Percentiles rank a stretch among this genome's conserved stretches.
Conservation (phyloP, 2,113 vertebrate genomes). For the Xiphorhynchus elegans region DNA sequence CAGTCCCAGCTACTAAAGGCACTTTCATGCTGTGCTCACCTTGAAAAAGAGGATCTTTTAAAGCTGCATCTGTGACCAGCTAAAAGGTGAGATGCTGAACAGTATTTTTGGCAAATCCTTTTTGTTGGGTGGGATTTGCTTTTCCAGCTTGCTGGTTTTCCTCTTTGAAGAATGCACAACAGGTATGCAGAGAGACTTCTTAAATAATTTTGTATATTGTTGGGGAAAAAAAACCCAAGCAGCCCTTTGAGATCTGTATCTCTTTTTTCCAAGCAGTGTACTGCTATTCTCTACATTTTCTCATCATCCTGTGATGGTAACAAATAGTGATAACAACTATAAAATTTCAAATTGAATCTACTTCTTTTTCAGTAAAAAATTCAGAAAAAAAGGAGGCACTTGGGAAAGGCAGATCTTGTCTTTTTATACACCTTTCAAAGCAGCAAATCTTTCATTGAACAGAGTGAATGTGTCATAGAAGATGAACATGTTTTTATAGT, state of each 20-base stretch:
- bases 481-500: background rate
- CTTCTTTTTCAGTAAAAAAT: background rate
- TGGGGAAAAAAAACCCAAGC: fast-evolving
- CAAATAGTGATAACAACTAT: background rate
- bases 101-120: background rate
- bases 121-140: background rate
- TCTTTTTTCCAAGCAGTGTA: background rate
- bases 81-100: background rate
- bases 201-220: background rate
- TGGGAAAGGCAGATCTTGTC: background rate
- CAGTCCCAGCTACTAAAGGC: background rate
- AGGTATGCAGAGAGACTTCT: background rate
- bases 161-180: background rate
- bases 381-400: background rate
- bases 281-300: background rate
- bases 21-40: background rate
- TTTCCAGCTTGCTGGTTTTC: background rate
- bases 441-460: background rate
- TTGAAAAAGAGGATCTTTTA: background rate
- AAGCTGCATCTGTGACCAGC: background rate
- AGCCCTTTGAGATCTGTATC: background rate
- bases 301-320: background rate
- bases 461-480: background rate
- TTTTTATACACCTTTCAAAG: background rate
- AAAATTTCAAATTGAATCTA: background rate